Percentiles rank a stretch among this genome's conserved stretches.
These are phyloP conservation scores for Nettapus auritus DNA, from an alignment of 2,113 vertebrate species.

Conservation along the genomic window DNA sequence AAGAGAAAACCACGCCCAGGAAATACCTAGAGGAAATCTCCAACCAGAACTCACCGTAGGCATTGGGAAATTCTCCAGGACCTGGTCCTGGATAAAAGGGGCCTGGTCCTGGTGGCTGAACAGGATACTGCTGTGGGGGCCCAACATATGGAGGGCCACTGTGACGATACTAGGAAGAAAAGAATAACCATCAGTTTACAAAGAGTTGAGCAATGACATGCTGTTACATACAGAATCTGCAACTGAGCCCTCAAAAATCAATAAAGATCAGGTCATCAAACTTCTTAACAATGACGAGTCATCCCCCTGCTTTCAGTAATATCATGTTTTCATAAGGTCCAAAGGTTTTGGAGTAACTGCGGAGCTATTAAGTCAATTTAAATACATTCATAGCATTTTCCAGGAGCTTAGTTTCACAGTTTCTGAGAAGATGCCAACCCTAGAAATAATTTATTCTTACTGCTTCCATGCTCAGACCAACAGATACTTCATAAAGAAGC, in stretches of 20 bases:
- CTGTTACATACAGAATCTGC: background rate
- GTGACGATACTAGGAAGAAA: constrained; percentile 88
- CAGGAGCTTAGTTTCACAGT: background rate
- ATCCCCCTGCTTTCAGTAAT: background rate
- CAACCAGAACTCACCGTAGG: constrained; percentile 86
- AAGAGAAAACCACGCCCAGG: background rate
- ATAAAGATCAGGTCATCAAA: background rate
- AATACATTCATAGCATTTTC: background rate
- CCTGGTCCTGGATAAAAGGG: constrained; percentile 95
- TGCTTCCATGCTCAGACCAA: background rate
- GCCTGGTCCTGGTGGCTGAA: constrained; percentile 91
- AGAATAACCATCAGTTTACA: background rate
- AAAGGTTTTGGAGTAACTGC: background rate
- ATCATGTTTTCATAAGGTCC: background rate
- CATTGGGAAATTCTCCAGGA: constrained; percentile 92
- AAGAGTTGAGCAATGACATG: background rate
- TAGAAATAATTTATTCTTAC: background rate
- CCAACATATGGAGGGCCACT: constrained; percentile 89
- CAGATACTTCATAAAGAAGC: background rate
- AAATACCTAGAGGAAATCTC: background rate
- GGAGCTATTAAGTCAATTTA: background rate
- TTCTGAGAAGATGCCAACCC: background rate
- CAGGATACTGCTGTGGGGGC: constrained; percentile 93
- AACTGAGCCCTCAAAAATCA: background rate
- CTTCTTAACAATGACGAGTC: background rate